Evolutionary conservation across 1,140 invertebrate species (phyloP).

Genomic region (Coelopa frigida): DNA sequence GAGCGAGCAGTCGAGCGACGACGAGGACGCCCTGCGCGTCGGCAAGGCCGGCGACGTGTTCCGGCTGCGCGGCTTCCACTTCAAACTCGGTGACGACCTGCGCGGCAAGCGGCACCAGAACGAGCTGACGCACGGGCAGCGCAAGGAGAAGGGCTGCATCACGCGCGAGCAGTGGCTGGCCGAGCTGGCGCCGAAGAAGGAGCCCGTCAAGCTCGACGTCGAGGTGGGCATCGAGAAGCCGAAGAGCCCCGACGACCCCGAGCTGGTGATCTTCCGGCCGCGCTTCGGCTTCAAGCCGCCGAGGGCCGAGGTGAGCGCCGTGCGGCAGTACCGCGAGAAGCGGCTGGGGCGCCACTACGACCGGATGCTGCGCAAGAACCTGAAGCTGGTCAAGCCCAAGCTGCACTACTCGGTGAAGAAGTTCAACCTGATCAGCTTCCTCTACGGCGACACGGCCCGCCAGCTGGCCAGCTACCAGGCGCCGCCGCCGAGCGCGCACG

Average conservation of each 20-base stretch:
- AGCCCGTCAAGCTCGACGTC: slow-evolving; percentile 33
- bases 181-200: slow-evolving; percentile 32
- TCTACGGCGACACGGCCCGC: slow-evolving; percentile 20
- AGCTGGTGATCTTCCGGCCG: slow-evolving; percentile 29
- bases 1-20: slow-evolving; percentile 25
- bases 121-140: slow-evolving; percentile 29
- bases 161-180: slow-evolving; percentile 39
- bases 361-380: slow-evolving; percentile 29
- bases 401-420: slow-evolving; percentile 29
- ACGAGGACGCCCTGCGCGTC: slow-evolving; percentile 37
- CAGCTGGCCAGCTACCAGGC: too few relatives aligned
- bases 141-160: slow-evolving; percentile 30
- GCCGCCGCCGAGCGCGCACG: too few relatives aligned
- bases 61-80: slow-evolving; percentile 35
- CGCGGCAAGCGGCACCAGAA: slow-evolving; percentile 34
- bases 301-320: slow-evolving; percentile 19
- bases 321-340: slow-evolving; percentile 26
- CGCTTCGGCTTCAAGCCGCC: slow-evolving; percentile 16
- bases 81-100: slow-evolving; percentile 29
- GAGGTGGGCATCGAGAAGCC: slow-evolving; percentile 32
- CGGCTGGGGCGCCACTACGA: slow-evolving; percentile 33
- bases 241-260: slow-evolving; percentile 30
- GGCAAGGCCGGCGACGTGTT: slow-evolving; percentile 31
- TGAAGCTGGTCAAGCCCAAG: slow-evolving; percentile 29
- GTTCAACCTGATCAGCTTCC: slow-evolving; percentile 38